Conservation (phyloP, 2,113 vertebrate species). For the Herpetotheres cachinnans region DNA sequence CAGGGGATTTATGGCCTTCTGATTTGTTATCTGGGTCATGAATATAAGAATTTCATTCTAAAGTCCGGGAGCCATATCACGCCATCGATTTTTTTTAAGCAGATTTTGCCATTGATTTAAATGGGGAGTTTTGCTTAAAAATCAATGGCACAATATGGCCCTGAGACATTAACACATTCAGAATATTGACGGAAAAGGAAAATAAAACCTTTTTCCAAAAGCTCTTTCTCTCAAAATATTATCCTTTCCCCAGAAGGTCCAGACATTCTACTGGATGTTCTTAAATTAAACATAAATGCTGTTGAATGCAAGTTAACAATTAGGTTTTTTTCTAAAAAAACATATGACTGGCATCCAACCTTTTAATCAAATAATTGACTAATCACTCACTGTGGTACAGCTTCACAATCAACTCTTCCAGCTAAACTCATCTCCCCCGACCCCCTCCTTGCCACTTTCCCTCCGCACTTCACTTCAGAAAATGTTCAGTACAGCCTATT, state of each 20-base stretch:
- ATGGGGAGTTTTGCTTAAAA: slow-evolving; percentile 55
- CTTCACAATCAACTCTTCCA: slow-evolving; percentile 74
- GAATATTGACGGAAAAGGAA: slow-evolving; percentile 53
- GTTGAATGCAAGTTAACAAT: slow-evolving; percentile 51
- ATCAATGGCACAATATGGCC: slow-evolving; percentile 58
- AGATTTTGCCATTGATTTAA: slow-evolving; percentile 64
- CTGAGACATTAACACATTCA: slow-evolving; percentile 52
- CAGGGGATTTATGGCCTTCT: slow-evolving; percentile 9
- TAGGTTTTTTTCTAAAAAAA: background rate
- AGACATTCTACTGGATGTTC: slow-evolving; percentile 12
- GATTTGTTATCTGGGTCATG: slow-evolving; percentile 60
- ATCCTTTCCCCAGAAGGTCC: slow-evolving; percentile 29
- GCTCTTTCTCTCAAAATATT: slow-evolving; percentile 39
- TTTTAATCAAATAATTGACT: slow-evolving; percentile 91
- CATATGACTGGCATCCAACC: slow-evolving; percentile 52
- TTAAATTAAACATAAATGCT: slow-evolving; percentile 53
- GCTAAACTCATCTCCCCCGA: slow-evolving; percentile 49
- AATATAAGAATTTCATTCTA: slow-evolving; percentile 61
- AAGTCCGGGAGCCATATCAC: slow-evolving; percentile 47
- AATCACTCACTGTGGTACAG: slow-evolving; percentile 76
- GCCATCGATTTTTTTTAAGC: slow-evolving; percentile 61
- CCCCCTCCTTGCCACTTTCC: background rate
- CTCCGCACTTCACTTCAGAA: slow-evolving; percentile 50
- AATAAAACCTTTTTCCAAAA: slow-evolving; percentile 47
- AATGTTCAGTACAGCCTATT: slow-evolving; percentile 70